Evolutionary conservation across 2,888 invertebrate species (phyloP).

Genomic region (Erpobdella octoculata): DNA sequence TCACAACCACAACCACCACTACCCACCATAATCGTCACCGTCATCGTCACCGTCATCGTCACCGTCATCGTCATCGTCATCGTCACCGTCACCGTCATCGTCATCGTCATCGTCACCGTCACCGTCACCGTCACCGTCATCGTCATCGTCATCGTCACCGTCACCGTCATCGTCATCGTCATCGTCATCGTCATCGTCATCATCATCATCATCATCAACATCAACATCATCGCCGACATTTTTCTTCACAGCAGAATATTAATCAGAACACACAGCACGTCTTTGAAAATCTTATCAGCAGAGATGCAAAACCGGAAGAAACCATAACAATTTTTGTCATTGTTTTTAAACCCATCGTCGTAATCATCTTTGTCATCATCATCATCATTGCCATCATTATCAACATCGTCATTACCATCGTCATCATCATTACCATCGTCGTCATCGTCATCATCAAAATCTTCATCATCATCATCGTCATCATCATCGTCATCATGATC

Average conservation of each 20-base stretch:
- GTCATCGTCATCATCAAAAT: background rate
- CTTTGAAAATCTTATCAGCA: too few relatives aligned
- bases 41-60: background rate
- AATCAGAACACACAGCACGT: too few relatives aligned
- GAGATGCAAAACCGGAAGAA: background rate
- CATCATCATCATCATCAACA: background rate
- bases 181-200: conserved; percentile 2
- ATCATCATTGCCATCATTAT: background rate
- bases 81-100: background rate
- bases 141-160: conserved; percentile 4
- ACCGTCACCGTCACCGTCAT: conserved; percentile 22
- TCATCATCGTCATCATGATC: background rate
- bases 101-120: conserved; percentile 2
- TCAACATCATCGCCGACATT: background rate
- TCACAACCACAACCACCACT: too few relatives aligned
- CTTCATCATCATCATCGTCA: background rate
- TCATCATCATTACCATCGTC: conserved; percentile 1
- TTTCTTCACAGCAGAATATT: too few relatives aligned
- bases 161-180: background rate
- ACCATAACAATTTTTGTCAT: background rate
- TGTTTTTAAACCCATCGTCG: background rate
- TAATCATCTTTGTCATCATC: background rate
- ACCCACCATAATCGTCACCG: background rate
- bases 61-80: background rate
- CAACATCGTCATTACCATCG: background rate